phyloP scores from a whole-genome alignment of 1,140 invertebrate genomes.

The Heliconius eleuchia region DNA sequence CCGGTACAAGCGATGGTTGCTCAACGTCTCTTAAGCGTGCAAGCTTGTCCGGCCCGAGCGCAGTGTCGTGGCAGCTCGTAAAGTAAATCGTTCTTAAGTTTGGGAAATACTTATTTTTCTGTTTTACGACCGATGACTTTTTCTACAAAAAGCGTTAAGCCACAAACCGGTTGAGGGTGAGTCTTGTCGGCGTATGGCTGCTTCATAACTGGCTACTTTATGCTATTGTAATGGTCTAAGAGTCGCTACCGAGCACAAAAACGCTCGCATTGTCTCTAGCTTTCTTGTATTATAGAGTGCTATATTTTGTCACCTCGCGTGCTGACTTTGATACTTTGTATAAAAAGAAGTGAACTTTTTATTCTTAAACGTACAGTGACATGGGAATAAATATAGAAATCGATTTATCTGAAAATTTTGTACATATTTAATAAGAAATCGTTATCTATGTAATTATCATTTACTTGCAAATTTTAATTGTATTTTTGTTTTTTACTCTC shows the following conservation, averaged over 20 bases:
- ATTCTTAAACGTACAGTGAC: too few species aligned
- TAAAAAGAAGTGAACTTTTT: too few species aligned
- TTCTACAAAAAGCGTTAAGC: slow-evolving; percentile 64
- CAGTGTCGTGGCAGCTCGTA: slow-evolving; percentile 37
- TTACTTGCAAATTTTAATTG: too few species aligned
- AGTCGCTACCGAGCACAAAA: slow-evolving; percentile 64
- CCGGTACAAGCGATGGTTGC: slow-evolving; percentile 29
- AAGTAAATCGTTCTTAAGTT: slow-evolving; percentile 44
- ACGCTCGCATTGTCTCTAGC: slow-evolving; percentile 69
- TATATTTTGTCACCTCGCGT: slow-evolving; percentile 69
- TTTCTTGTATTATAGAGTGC: slow-evolving; percentile 62
- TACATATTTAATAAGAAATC: too few species aligned
- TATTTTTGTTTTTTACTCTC: too few species aligned
- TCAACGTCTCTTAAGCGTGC: slow-evolving; percentile 32
- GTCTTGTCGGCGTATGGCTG: slow-evolving; percentile 57
- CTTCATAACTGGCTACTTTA: slow-evolving; percentile 77
- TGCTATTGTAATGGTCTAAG: slow-evolving; percentile 77
- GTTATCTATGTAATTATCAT: too few species aligned
- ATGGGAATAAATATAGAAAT: too few species aligned
- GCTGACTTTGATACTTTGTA: slow-evolving; percentile 39
- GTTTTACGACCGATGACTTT: slow-evolving; percentile 48
- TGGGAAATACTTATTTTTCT: slow-evolving; percentile 38
- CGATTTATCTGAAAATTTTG: too few species aligned
- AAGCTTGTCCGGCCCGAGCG: slow-evolving; percentile 31
- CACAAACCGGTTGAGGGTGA: slow-evolving; percentile 63